A percentile compares a stretch with the other conserved stretches of the same genome.
Conservation (phyloP, 1,140 invertebrate species). For the Thalassaphorura encarpata region DNA sequence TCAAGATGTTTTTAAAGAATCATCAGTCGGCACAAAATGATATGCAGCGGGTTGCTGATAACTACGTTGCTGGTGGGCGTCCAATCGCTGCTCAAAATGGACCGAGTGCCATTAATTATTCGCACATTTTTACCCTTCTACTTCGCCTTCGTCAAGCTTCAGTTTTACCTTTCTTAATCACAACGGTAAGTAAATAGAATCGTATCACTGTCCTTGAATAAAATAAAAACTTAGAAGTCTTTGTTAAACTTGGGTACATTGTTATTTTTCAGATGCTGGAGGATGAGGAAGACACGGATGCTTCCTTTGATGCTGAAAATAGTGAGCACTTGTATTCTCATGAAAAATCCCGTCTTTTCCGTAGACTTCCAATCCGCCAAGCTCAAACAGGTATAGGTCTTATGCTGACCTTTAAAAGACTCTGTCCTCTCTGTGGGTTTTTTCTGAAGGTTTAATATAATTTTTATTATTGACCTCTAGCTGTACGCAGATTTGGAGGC, state of each 20-base stretch:
- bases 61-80: slow-evolving; percentile 7
- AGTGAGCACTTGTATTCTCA: slow-evolving; percentile 44
- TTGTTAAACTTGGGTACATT: slow-evolving; percentile 6
- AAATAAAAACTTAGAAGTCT: slow-evolving; percentile 6
- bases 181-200: slow-evolving; percentile 40
- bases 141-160: slow-evolving; percentile 78
- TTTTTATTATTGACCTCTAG: slow-evolving; percentile 36
- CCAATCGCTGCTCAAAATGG: background rate
- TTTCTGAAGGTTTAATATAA: too few relatives aligned
- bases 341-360: slow-evolving; percentile 59
- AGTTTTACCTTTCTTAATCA: slow-evolving; percentile 73
- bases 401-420: too few relatives aligned
- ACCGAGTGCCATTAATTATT: background rate
- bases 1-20: slow-evolving; percentile 38
- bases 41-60: slow-evolving; percentile 6
- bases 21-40: slow-evolving; percentile 33
- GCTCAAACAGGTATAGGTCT: slow-evolving; percentile 28
- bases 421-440: too few relatives aligned
- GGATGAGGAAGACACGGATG: slow-evolving; percentile 34
- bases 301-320: slow-evolving; percentile 32
- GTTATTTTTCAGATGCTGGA: slow-evolving; percentile 37
- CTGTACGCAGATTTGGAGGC: slow-evolving; percentile 50
- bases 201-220: too few relatives aligned
- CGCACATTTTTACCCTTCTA: slow-evolving; percentile 60
- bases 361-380: slow-evolving; percentile 42